Percentiles rank a stretch among this genome's conserved stretches.
These are phyloP conservation scores for Agelastica alni DNA, from an alignment of 2,888 invertebrate genomes.

Conservation along the genomic window DNA sequence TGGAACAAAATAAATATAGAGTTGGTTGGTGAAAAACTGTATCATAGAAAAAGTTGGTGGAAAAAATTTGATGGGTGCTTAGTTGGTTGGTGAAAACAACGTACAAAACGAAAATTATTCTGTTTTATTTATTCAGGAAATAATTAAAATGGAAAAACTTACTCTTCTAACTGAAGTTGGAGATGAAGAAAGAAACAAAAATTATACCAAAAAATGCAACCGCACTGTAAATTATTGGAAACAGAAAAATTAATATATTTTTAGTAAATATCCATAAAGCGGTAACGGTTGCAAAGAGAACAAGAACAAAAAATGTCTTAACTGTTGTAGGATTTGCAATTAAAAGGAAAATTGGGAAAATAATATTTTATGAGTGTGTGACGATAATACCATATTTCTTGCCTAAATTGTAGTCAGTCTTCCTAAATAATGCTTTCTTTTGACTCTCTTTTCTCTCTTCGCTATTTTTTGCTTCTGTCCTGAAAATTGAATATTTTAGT, in stretches of 20 bases:
- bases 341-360: constrained; percentile 73
- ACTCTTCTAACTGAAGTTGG: constrained; percentile 46
- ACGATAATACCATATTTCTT: constrained; percentile 73
- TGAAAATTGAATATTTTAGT: no score
- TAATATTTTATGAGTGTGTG: constrained; percentile 81
- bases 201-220: constrained; percentile 17
- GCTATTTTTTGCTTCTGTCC: no score
- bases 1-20: constrained; percentile 66
- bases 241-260: no score
- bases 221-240: not conserved
- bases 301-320: constrained; percentile 64
- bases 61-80: constrained; percentile 62
- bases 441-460: no score
- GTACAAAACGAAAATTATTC: constrained; percentile 65
- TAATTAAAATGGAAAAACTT: constrained; percentile 67
- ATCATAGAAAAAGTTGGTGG: constrained; percentile 52
- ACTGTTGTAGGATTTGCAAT: constrained; percentile 74
- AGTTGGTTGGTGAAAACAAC: constrained; percentile 63
- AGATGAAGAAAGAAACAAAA: constrained; percentile 13
- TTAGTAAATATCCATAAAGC: constrained; percentile 62
- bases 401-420: no score
- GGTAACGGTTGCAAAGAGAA: constrained; percentile 73
- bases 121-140: constrained; percentile 64
- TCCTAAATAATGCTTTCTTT: no score
- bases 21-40: constrained; percentile 67